These are phyloP conservation scores for Perizoma flavofasciatum DNA, from an alignment of 2,888 invertebrate species.

Conservation along the genomic window DNA sequence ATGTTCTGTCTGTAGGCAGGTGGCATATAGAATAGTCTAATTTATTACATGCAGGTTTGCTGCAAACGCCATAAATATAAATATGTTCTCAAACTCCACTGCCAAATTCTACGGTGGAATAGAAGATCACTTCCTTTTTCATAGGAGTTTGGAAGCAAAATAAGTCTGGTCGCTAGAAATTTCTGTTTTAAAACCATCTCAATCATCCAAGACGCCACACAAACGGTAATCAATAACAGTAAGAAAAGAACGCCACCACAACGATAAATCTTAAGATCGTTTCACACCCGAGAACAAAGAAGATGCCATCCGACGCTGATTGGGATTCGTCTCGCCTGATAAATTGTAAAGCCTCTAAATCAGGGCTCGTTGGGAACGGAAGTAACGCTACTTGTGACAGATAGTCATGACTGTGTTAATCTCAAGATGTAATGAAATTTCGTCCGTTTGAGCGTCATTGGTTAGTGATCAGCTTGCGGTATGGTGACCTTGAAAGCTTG, in stretches of 20 bases:
- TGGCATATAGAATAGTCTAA: too few relatives aligned
- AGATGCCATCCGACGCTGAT: constrained; percentile 55
- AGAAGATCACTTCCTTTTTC: too few relatives aligned
- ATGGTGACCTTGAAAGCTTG: too few relatives aligned
- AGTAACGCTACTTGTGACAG: constrained; percentile 49
- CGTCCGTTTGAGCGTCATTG: too few relatives aligned
- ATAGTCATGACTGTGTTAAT: constrained; percentile 18
- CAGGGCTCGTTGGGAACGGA: constrained; percentile 57
- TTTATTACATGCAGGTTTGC: too few relatives aligned
- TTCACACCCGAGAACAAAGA: constrained; percentile 44
- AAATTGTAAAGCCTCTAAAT: constrained; percentile 62
- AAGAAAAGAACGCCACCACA: constrained; percentile 30
- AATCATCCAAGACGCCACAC: constrained; percentile 7
- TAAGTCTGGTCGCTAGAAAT: background rate
- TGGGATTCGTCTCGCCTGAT: constrained; percentile 62
- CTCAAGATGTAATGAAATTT: constrained; percentile 1
- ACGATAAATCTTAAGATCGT: constrained; percentile 36
- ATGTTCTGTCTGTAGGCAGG: too few relatives aligned
- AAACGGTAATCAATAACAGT: constrained; percentile 26
- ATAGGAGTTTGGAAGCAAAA: too few relatives aligned
- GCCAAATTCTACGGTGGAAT: too few relatives aligned
- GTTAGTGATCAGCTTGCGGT: too few relatives aligned
- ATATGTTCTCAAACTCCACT: too few relatives aligned
- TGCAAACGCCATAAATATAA: too few relatives aligned
- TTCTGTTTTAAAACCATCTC: constrained; percentile 5